phyloP scores from a whole-genome alignment of 1,140 invertebrate species.

The Rhyacophila brunnea region DNA sequence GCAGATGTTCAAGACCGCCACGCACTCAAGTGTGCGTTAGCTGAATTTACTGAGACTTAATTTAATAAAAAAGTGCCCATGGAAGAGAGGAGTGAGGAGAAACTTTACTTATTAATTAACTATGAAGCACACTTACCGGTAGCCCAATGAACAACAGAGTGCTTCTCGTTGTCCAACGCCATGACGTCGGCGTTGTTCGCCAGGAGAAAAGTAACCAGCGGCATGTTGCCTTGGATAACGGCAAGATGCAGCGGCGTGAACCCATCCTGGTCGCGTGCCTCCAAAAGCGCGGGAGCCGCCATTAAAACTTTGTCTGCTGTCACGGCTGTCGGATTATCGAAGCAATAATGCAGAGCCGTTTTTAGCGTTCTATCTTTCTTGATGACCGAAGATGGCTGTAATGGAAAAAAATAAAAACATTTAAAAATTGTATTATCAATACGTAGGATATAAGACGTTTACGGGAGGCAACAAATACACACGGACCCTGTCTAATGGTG shows the following conservation, averaged over 20 bases:
- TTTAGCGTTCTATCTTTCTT: slow-evolving; percentile 80
- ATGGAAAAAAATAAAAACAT: slow-evolving; percentile 12
- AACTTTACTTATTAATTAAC: no score
- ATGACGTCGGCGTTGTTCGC: slow-evolving; percentile 84
- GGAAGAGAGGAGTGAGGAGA: no score
- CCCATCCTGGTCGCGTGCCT: slow-evolving; percentile 86
- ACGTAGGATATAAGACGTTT: no score
- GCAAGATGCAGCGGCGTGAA: slow-evolving; percentile 91
- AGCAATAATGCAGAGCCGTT: slow-evolving; percentile 90
- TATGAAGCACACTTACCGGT: slow-evolving; percentile 72
- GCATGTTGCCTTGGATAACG: slow-evolving; percentile 86
- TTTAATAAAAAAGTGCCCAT: no score
- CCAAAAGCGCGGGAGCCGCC: slow-evolving; percentile 75
- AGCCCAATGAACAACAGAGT: slow-evolving; percentile 98
- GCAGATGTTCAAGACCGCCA: no score
- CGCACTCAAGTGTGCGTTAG: no score
- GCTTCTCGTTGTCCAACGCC: slow-evolving; percentile 87
- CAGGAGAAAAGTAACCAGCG: slow-evolving; percentile 76
- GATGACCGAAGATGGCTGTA: slow-evolving; percentile 60
- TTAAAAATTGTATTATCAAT: no score
- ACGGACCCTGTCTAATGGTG: no score
- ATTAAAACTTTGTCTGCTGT: slow-evolving; percentile 69
- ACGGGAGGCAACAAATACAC: no score
- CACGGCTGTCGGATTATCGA: slow-evolving; percentile 63
- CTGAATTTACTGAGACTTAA: no score